These are phyloP conservation scores for Vulpes ferrilata DNA, from an alignment of 2,113 vertebrate species.

Conservation along the genomic window DNA sequence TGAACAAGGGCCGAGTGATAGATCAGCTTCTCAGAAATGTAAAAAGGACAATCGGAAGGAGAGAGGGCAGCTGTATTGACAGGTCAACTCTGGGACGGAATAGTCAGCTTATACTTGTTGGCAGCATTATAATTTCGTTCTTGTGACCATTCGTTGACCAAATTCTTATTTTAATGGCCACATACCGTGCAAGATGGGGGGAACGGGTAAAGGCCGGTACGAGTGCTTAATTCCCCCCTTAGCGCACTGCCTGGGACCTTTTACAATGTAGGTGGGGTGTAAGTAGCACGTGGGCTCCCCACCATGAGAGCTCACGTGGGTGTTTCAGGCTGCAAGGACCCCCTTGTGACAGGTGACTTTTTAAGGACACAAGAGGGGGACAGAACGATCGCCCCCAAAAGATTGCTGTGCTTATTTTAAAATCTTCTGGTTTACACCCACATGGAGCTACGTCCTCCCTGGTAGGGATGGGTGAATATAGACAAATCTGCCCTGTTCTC, in stretches of 20 bases:
- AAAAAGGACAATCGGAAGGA: neutral
- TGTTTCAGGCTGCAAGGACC: neutral
- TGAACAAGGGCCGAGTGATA: slow-evolving; percentile 60
- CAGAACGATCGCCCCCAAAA: accelerated
- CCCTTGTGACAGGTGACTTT: neutral
- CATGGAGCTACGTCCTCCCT: neutral
- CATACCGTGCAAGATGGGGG: neutral
- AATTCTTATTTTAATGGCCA: neutral
- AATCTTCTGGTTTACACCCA: neutral
- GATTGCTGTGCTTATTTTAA: neutral
- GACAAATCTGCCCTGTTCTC: neutral
- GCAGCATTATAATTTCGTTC: neutral
- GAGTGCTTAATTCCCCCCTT: neutral
- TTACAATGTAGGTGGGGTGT: neutral
- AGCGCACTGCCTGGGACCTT: neutral
- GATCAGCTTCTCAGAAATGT: neutral
- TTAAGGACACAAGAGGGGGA: neutral
- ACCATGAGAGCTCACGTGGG: neutral
- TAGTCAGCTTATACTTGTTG: neutral
- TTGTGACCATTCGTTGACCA: neutral
- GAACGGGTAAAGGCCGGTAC: accelerated
- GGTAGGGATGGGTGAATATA: neutral
- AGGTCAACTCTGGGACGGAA: neutral
- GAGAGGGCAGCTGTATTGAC: accelerated
- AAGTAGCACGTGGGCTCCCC: neutral